phyloP scores from a whole-genome alignment of 2,113 vertebrate species.

The Datnioides undecimradiatus region DNA sequence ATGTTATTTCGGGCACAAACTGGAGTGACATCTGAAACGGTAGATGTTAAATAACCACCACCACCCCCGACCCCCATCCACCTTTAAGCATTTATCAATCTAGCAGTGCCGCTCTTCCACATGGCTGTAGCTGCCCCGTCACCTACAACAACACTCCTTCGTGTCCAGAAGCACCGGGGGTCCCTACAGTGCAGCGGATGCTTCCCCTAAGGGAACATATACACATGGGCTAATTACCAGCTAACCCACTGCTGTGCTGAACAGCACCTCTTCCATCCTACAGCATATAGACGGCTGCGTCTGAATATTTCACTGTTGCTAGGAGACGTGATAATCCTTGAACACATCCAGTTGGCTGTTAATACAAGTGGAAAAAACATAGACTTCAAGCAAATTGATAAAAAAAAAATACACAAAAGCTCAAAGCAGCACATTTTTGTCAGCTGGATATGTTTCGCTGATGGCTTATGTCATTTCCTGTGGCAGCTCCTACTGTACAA shows the following conservation, averaged over 20 bases:
- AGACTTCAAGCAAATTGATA: conserved; percentile 61
- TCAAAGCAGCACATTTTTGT: conserved; percentile 38
- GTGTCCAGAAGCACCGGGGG: neutral
- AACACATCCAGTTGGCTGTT: conserved; percentile 66
- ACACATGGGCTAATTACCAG: conserved; percentile 65
- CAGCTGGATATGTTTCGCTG: neutral
- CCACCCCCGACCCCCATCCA: neutral
- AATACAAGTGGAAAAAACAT: conserved; percentile 39
- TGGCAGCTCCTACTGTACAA: neutral
- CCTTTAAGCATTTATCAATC: neutral
- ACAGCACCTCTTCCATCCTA: conserved; percentile 53
- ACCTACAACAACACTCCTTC: conserved; percentile 6
- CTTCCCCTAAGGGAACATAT: conserved; percentile 33
- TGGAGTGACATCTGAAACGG: neutral
- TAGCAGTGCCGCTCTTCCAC: neutral
- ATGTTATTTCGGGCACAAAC: neutral
- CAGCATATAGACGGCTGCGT: conserved; percentile 59
- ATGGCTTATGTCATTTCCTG: conserved; percentile 19
- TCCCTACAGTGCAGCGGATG: conserved; percentile 20
- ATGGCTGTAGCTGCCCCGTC: neutral
- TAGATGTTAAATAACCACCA: neutral
- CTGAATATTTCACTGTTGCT: conserved; percentile 80
- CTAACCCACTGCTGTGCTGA: conserved; percentile 53
- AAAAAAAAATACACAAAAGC: conserved; percentile 35
- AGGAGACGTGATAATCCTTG: conserved; percentile 76